These are phyloP conservation scores for Puma concolor DNA, from an alignment of 2,113 vertebrate genomes.

Conservation along the genomic window DNA sequence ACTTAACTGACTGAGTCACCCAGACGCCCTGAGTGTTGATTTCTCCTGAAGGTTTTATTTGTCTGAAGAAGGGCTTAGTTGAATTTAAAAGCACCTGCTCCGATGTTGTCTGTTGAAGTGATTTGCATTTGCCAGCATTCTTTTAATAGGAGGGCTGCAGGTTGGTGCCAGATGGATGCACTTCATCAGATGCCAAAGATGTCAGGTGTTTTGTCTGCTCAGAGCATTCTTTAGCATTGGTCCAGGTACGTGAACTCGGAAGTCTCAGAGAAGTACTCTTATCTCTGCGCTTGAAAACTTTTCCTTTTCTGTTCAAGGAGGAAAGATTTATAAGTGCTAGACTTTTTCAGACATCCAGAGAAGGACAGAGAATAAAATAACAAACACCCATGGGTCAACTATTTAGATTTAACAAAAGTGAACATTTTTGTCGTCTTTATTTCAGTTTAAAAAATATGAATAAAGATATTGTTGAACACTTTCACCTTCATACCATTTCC, in stretches of 20 bases:
- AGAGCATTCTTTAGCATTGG: background rate
- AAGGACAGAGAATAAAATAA: constrained; percentile 26
- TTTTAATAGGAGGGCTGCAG: background rate
- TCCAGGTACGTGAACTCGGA: background rate
- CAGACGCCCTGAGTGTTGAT: background rate
- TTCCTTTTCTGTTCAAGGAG: background rate
- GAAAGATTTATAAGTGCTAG: constrained; percentile 18
- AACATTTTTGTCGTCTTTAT: constrained; percentile 52
- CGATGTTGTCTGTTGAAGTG: background rate
- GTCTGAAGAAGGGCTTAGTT: background rate
- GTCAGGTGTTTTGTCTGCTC: background rate
- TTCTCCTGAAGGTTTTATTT: constrained; percentile 14
- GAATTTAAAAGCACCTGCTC: background rate
- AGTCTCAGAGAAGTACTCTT: background rate
- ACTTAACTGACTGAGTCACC: too few species aligned
- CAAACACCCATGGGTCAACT: constrained; percentile 2
- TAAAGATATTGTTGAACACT: constrained; percentile 6
- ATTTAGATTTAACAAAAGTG: constrained; percentile 43
- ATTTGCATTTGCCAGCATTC: background rate
- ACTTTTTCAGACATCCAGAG: constrained; percentile 2
- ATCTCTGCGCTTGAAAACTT: background rate
- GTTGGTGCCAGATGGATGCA: background rate
- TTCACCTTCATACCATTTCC: background rate
- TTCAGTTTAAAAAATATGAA: constrained; percentile 51
- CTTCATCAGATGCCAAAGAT: background rate